Conservation (phyloP, 2,113 vertebrate species). For the Sturnus vulgaris region DNA sequence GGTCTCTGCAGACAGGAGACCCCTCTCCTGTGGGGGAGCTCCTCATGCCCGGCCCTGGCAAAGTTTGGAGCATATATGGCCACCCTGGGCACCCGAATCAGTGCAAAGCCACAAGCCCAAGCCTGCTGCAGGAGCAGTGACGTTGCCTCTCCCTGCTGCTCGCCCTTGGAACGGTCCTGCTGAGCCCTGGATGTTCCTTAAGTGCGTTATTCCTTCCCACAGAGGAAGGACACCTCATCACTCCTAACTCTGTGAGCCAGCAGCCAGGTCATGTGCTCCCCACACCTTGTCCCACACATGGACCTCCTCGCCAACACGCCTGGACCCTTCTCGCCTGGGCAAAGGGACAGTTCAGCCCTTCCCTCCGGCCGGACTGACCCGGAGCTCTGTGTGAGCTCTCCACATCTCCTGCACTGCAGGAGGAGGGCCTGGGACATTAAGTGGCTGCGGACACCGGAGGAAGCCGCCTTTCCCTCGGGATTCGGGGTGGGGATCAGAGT, state of each 20-base stretch:
- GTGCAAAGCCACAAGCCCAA: background rate
- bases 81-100: background rate
- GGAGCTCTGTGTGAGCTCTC: background rate
- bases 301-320: background rate
- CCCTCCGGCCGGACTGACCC: background rate
- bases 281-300: background rate
- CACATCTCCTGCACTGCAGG: background rate
- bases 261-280: background rate
- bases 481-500: too few relatives aligned
- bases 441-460: too few relatives aligned
- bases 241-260: background rate
- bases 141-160: background rate
- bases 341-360: background rate
- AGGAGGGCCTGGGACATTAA: background rate
- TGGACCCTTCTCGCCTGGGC: background rate
- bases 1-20: background rate
- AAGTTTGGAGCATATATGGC: background rate
- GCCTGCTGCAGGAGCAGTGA: background rate
- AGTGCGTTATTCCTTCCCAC: background rate
- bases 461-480: background rate
- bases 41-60: background rate
- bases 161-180: accelerated
- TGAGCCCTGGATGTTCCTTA: background rate
- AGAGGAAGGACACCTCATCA: too few relatives aligned
- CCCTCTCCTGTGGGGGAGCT: background rate